Percentiles rank a stretch among this genome's conserved stretches.
Conservation (phyloP, 2,888 invertebrate species). For the Phyllotreta striolata region DNA sequence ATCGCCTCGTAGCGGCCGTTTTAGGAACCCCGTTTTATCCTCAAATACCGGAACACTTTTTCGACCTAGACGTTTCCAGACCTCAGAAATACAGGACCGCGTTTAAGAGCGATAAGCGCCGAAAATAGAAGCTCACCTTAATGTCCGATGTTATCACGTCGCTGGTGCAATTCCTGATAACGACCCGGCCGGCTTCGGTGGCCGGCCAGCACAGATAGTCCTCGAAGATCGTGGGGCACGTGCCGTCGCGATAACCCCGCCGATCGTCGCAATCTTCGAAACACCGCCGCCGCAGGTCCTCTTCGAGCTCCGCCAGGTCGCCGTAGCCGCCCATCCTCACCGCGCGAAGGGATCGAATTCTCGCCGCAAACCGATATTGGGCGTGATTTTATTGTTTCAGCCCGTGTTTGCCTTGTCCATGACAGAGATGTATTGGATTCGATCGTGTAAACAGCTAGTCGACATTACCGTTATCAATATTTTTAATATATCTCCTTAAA, state of each 20-base stretch:
- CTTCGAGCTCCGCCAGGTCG: conserved; percentile 1
- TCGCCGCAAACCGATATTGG: conserved; percentile 42
- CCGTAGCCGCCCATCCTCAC: conserved; percentile 14
- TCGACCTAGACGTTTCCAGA: too few relatives aligned
- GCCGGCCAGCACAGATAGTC: conserved; percentile 65
- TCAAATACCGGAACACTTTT: too few relatives aligned
- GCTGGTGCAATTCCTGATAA: conserved; percentile 61
- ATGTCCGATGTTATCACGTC: conserved; percentile 41
- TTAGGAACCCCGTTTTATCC: too few relatives aligned
- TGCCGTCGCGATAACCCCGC: conserved; percentile 7
- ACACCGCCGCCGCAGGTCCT: conserved; percentile 18
- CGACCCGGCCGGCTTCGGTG: conserved; percentile 59
- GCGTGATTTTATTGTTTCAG: conserved; percentile 45
- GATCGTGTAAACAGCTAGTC: conserved; percentile 31
- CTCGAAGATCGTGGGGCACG: conserved; percentile 64
- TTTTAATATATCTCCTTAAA: conserved; percentile 29
- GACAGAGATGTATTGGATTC: conserved; percentile 46
- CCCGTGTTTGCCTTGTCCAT: conserved; percentile 42
- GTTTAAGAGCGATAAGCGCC: background rate
- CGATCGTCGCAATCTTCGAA: background rate
- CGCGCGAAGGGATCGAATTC: conserved; percentile 5
- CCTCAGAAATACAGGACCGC: too few relatives aligned
- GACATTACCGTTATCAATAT: conserved; percentile 33
- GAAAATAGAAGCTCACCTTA: conserved; percentile 40
- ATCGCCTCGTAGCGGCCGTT: too few relatives aligned